Base-by-base conservation (phyloP, 2,113 vertebrate genomes). In the Canis aureus region DNA sequence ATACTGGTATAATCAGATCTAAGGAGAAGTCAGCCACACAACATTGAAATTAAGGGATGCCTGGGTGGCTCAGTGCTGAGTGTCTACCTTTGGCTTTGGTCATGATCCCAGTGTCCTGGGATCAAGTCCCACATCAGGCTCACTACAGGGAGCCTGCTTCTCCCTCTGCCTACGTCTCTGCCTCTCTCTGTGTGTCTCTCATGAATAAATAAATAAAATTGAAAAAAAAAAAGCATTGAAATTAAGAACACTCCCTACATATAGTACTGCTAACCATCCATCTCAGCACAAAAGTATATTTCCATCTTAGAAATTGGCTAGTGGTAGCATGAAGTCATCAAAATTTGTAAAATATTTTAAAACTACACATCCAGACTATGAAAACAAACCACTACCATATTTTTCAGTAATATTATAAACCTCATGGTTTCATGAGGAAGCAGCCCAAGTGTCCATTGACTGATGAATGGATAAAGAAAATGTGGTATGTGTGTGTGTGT, bases 291-390 rank as follows among this genome's bases (percentile, higher is more conserved):
- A 87, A 96, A 92, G 64, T 71, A 3, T 83, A 80, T 91, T 84
- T n/a, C 25, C 43, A 76, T 20, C 59, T 96, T 95, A 87, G 43
- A 97, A 95, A 82, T 35, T 93, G 32, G 64, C 38, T 94, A 94
- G 93, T 87, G 57, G 51, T 53, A 83, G 55, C 57, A 87, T 25
- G 32, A 94, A 87, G 62, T 94, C 85, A 97, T 69, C 38, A 94
- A 35, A 66, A 81, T 57, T 96, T 62, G 8, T 69, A 89, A 97
- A 90, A 74, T 92, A 79, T 57, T 92, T 96, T 43, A 64, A 91
- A 89, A 92, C 62, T 60, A 94, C 95, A 90, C 12, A 94, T 29
- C 27, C 51, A 97, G 82, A 62, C 29, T 57, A 87, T 74, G 71
- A 81, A 95, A 94, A 79, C 59, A 81, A 96, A 91, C 22, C 66